Conservation (phyloP, 2,797 vertebrate species). For the Paratrypauchen microcephalus region DNA sequence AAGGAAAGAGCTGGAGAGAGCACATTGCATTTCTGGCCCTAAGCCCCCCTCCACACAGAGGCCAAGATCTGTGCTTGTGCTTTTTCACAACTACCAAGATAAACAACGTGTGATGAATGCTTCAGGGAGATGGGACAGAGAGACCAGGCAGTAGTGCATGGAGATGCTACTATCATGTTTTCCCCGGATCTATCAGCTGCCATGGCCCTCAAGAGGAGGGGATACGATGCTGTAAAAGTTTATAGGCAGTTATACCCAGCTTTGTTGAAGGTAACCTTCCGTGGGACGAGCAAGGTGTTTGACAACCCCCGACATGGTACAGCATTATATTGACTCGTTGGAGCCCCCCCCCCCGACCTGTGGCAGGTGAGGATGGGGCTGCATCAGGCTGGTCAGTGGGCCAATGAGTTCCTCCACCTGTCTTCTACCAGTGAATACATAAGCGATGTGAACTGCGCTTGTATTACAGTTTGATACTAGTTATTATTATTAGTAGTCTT, state of each 20-base stretch:
- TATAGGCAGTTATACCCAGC: not conserved
- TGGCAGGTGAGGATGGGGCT: not conserved
- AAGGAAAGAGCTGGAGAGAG: conserved; percentile 1
- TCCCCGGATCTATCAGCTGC: not conserved
- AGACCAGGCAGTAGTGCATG: not conserved
- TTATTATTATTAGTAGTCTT: too few species aligned
- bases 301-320: not conserved
- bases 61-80: not conserved
- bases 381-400: not conserved
- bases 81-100: not conserved
- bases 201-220: not conserved
- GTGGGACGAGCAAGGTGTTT: not conserved
- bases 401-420: not conserved
- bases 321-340: not conserved
- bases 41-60: not conserved
- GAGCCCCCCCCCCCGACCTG: not conserved
- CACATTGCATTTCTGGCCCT: not conserved
- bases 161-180: not conserved
- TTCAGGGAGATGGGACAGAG: not conserved
- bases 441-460: not conserved
- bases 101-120: conserved; percentile 5
- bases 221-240: not conserved
- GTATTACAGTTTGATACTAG: not conserved
- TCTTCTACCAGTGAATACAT: not conserved
- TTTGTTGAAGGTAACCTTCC: not conserved